Evolutionary conservation across 2,113 vertebrate species (phyloP).

Genomic region (Pelecanus crispus): DNA sequence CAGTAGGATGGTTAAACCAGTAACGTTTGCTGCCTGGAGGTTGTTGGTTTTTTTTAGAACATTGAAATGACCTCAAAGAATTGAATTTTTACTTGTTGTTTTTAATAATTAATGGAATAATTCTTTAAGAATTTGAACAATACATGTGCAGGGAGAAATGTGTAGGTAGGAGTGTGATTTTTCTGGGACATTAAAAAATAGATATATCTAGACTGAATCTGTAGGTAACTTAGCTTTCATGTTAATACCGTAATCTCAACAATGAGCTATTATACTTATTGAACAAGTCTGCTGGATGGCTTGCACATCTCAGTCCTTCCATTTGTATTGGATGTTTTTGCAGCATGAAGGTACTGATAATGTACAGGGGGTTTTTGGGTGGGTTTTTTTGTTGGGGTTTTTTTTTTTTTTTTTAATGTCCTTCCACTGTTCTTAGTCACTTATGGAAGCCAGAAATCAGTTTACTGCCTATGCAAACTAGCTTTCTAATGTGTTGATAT

Average conservation of each 20-base stretch:
- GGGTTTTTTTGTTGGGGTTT: no score
- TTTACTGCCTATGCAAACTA: background rate
- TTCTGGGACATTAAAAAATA: background rate
- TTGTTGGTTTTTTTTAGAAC: background rate
- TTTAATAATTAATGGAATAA: background rate
- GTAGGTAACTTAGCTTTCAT: background rate
- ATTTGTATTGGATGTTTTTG: background rate
- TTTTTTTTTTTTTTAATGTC: background rate
- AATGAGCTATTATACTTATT: background rate
- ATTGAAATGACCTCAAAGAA: background rate
- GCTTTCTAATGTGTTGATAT: background rate
- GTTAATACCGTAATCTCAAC: background rate
- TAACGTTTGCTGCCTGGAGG: background rate
- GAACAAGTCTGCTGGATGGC: background rate
- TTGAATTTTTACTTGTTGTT: background rate
- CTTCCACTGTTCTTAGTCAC: background rate
- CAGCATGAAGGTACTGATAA: background rate
- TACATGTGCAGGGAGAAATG: accelerated
- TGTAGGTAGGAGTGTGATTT: background rate
- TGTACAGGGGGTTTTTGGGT: no score
- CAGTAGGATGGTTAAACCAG: background rate
- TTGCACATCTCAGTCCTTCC: background rate
- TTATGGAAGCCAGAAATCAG: accelerated
- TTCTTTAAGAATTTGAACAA: background rate
- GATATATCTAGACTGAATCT: background rate